A percentile compares a stretch with the other conserved stretches of the same genome.
phyloP scores from a whole-genome alignment of 2,888 invertebrate species.

The Cylloceria caligata region DNA sequence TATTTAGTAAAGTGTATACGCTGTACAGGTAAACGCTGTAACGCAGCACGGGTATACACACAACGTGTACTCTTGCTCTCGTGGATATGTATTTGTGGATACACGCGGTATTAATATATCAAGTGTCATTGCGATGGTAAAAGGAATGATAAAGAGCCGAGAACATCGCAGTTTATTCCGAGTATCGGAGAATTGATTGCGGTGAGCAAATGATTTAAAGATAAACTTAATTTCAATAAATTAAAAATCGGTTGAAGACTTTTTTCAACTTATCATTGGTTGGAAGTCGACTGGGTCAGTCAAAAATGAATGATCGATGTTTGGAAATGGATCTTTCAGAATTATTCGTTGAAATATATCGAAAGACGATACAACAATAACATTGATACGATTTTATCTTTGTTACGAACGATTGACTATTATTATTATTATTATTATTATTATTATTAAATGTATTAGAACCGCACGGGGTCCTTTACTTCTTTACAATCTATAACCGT shows the following conservation, averaged over 20 bases:
- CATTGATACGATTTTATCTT: too few species aligned
- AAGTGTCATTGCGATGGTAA: slow-evolving; percentile 38
- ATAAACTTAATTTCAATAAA: background rate
- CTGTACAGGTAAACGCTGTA: slow-evolving; percentile 36
- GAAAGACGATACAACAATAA: background rate
- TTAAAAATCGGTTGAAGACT: background rate
- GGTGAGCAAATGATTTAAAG: background rate
- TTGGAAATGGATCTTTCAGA: background rate
- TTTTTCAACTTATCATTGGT: background rate
- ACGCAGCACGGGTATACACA: slow-evolving; percentile 49
- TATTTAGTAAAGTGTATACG: slow-evolving; percentile 61
- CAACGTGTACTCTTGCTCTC: slow-evolving; percentile 19
- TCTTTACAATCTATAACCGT: too few species aligned
- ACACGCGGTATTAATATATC: slow-evolving; percentile 49
- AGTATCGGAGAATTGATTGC: slow-evolving; percentile 24
- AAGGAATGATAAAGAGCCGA: slow-evolving; percentile 27
- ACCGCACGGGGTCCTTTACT: too few species aligned
- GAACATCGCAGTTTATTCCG: slow-evolving; percentile 1
- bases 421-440: too few species aligned
- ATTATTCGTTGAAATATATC: background rate
- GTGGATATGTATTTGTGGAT: slow-evolving; percentile 18
- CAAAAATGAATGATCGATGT: background rate
- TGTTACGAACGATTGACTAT: too few species aligned
- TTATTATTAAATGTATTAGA: too few species aligned
- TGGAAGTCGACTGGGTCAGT: background rate